Percentiles rank a stretch among this genome's conserved stretches.
phyloP scores from a whole-genome alignment of 2,797 vertebrate species.

The Enteromius trimaculatus region DNA sequence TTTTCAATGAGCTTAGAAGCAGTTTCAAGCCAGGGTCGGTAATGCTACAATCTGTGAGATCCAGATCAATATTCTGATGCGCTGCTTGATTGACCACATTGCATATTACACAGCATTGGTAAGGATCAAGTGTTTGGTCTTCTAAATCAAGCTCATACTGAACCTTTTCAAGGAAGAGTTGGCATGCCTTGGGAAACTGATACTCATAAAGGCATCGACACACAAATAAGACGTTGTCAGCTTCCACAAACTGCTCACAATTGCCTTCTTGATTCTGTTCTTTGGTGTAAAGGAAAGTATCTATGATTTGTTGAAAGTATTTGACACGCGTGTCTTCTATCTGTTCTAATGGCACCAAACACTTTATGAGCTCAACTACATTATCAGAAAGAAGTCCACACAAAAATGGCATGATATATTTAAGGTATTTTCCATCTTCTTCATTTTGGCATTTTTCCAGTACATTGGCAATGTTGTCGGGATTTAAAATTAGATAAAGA shows the following conservation, averaged over 20 bases:
- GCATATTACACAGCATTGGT: slow-evolving; percentile 55
- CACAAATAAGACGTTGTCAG: slow-evolving; percentile 51
- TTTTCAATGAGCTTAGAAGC: slow-evolving; percentile 50
- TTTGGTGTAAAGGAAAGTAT: slow-evolving; percentile 31
- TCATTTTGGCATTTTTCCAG: slow-evolving; percentile 43
- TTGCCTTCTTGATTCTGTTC: slow-evolving; percentile 22
- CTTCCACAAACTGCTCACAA: not conserved
- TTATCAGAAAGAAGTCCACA: slow-evolving; percentile 52
- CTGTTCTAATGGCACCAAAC: slow-evolving; percentile 44
- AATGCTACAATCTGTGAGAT: slow-evolving; percentile 43
- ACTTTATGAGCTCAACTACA: slow-evolving; percentile 18
- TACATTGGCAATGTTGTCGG: slow-evolving; percentile 34
- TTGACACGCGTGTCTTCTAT: slow-evolving; percentile 31
- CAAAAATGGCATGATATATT: slow-evolving; percentile 55
- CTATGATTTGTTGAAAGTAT: slow-evolving; percentile 38
- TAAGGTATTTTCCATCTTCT: slow-evolving; percentile 54
- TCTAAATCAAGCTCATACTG: slow-evolving; percentile 44
- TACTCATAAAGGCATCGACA: slow-evolving; percentile 60
- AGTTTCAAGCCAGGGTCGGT: slow-evolving; percentile 47
- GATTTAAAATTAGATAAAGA: slow-evolving; percentile 50
- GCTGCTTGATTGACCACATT: slow-evolving; percentile 51
- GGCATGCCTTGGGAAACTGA: slow-evolving; percentile 49
- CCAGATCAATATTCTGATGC: slow-evolving; percentile 34
- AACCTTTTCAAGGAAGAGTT: slow-evolving; percentile 46
- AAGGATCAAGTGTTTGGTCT: slow-evolving; percentile 50